Conservation (phyloP, 2,888 invertebrate species). For the Ctena decussata region DNA sequence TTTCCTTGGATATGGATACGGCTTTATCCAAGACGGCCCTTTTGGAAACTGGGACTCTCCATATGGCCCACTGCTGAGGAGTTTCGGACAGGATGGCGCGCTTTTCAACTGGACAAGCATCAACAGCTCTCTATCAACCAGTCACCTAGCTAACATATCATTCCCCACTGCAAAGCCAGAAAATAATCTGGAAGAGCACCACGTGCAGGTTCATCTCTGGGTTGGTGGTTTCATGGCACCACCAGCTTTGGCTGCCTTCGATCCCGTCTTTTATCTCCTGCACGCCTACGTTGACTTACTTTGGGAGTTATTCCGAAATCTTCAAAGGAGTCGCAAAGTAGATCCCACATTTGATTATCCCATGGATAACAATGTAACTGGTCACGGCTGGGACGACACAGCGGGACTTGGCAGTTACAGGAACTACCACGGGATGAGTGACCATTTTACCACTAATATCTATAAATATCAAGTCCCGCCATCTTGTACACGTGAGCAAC, state of each 20-base stretch:
- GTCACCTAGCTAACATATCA: slow-evolving; percentile 62
- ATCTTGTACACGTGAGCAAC: slow-evolving; percentile 52
- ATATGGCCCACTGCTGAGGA: slow-evolving; percentile 65
- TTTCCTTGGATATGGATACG: slow-evolving; percentile 84
- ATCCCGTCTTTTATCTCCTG: slow-evolving; percentile 85
- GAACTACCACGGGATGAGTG: slow-evolving; percentile 69
- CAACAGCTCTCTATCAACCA: slow-evolving; percentile 55
- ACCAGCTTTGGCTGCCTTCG: slow-evolving; percentile 82
- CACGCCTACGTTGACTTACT: slow-evolving; percentile 85
- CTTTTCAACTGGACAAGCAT: slow-evolving; percentile 68
- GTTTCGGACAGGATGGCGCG: slow-evolving; percentile 66
- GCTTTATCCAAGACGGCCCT: slow-evolving; percentile 82
- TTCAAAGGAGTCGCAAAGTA: slow-evolving; percentile 59
- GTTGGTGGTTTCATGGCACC: slow-evolving; percentile 84
- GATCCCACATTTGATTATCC: slow-evolving; percentile 70
- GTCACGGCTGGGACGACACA: slow-evolving; percentile 60
- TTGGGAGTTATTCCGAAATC: slow-evolving; percentile 82
- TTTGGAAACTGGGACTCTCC: slow-evolving; percentile 81
- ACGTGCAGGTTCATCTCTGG: slow-evolving; percentile 81
- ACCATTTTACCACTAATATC: slow-evolving; percentile 67
- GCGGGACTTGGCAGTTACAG: slow-evolving; percentile 66
- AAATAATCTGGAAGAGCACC: slow-evolving; percentile 75
- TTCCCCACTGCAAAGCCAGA: slow-evolving; percentile 67
- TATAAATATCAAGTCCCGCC: slow-evolving; percentile 71
- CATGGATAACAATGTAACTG: slow-evolving; percentile 46